Evolutionary conservation across 2,888 invertebrate species (phyloP), one percentile per base, ranked within the genome.

Genomic region (Pheosia gnoma): DNA sequence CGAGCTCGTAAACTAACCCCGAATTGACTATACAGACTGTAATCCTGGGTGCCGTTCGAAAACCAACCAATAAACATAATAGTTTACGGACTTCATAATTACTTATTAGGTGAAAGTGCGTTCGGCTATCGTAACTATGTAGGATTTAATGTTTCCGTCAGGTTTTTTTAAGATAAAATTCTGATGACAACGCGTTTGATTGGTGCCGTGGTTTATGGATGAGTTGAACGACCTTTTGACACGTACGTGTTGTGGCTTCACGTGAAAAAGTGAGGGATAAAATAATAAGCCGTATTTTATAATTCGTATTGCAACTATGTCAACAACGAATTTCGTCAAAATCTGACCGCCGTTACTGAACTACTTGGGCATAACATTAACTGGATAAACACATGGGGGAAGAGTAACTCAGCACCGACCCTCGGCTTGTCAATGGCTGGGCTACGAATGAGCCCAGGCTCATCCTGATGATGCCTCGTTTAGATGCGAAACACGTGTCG

Each of bases 71-170:
- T 69, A 73, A 76, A 72, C 59, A 56, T 37, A 55, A 58, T 63
- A 67, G 60, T 73, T 75, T 68, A 75, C 61, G 65, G 67, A 53
- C 63, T 60, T 9, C 58, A 59, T 67, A 74, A 69, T 75, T 66
- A 75, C 66, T 67, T 59, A 57, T 60, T 61, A 37, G 60, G 75
- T 66, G 72, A 75, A 72, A 74, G 76, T 62, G n/a, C 41, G 38
- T 72, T 43, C 55, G 60, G 36, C 52, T 25, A 37, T 53, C 37
- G 37, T 53, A 11, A 53, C 55, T 61, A 66, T 58, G 60, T 70
- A 70, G 47, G 60, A 57, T 53, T 66, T 66, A 65, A 73, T 63
- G 59, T 49, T 59, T 63, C 59, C 51, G 61, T 61, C 37, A 64
- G 66, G 75, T 68, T 53, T 61, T 56, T 58, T 53, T 13, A 56